Evolutionary conservation across 1,140 invertebrate species (phyloP), one percentile per base, ranked within the genome.

Genomic region (Dolichoris vasculosae): DNA sequence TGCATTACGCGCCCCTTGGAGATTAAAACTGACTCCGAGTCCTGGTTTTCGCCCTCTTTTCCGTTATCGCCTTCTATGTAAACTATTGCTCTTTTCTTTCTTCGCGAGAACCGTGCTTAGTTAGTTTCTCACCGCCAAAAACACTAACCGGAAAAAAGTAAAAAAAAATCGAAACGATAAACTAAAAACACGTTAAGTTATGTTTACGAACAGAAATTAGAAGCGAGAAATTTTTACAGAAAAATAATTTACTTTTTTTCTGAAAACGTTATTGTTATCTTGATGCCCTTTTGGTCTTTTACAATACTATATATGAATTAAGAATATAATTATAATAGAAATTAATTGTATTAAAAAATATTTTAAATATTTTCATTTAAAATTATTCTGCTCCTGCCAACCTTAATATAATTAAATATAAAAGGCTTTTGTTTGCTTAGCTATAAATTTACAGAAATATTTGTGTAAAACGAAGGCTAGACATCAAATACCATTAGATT

Each of bases 1-100:
- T 83, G 48, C 82, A 83, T 83, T 73, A 48, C 69, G 17, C 64
- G 2, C 35, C 26, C 48, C 15, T 48, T 20, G 48, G 26, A 77
- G 48, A 77, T 77, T 77, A 77, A 77, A 77, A 48, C 69, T 11
- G 15, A 26, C 20, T 26, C 13, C 23, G 23, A 23, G 7, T 59
- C 20, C n/a, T n/a, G n/a, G n/a, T n/a, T 26, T 59, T 26, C 13
- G 23, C 55, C 0, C 55, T 59, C 55, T 59, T 59, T 26, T 30
- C 35, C 63, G 63, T 67, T 67, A 67, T 67, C 63, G 63, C 63
- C 2, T 30, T 26, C 55, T 9, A 26, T 59, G 55, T 4, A 59
- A 26, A 9, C 55, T 9, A 59, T 59, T 23, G 55, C 55, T 59
- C 55, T 26, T 26, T 59, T 59, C 55, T 9, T 13, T 26, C 23